Conservation (phyloP, 1,140 invertebrate species). For the Maniola jurtina region DNA sequence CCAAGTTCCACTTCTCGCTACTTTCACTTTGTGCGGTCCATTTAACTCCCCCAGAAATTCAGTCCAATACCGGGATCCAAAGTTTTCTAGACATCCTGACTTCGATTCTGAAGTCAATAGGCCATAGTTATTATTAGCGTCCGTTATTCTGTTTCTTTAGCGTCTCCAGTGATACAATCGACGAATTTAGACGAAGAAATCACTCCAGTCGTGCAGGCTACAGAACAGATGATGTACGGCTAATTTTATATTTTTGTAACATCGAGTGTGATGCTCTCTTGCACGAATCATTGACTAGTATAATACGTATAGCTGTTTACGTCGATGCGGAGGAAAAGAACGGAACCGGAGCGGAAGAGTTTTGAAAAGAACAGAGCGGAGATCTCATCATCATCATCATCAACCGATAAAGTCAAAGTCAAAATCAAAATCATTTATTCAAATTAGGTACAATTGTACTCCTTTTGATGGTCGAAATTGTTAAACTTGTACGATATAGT, state of each 20-base stretch:
- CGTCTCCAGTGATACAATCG: slow-evolving; percentile 42
- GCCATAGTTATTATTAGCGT: slow-evolving; percentile 34
- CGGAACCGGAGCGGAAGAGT: no score
- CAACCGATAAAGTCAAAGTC: no score
- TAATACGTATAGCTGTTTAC: slow-evolving; percentile 16
- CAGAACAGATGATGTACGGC: slow-evolving; percentile 30
- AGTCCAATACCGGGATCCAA: not conserved
- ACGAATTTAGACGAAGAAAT: slow-evolving; percentile 42
- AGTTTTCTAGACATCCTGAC: slow-evolving; percentile 33
- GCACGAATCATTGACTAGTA: no score
- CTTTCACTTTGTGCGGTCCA: no score
- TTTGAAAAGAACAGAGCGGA: no score
- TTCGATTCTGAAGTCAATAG: slow-evolving; percentile 29
- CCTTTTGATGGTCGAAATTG: no score
- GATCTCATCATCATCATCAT: no score
- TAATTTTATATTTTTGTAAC: slow-evolving; percentile 28
- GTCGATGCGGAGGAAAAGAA: slow-evolving; percentile 12
- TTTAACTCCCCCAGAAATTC: not conserved
- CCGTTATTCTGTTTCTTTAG: slow-evolving; percentile 36
- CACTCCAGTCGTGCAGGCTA: slow-evolving; percentile 28
- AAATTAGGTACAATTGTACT: no score
- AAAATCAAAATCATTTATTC: no score
- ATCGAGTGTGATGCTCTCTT: slow-evolving; percentile 17
- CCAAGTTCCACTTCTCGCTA: no score
- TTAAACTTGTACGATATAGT: no score